Evolutionary conservation across 2,888 invertebrate species (phyloP).

Genomic region (Leptothorax acervorum): DNA sequence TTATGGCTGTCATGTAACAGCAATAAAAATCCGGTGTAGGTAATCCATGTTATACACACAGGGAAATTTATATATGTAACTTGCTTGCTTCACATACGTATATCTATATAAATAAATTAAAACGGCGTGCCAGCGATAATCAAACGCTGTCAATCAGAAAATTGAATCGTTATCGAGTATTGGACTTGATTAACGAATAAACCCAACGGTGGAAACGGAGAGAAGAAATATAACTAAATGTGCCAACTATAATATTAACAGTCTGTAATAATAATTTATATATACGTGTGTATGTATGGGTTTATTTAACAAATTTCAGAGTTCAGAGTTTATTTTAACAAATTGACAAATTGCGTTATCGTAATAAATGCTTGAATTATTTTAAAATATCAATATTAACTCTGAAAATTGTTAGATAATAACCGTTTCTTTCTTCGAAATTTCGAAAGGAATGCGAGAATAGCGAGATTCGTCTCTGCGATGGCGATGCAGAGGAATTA

Average conservation of each 20-base stretch:
- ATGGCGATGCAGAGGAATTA: background rate
- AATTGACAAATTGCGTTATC: background rate
- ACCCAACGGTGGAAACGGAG: background rate
- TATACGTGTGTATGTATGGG: too few relatives aligned
- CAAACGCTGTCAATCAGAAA: constrained; percentile 38
- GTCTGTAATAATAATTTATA: constrained; percentile 1
- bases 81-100: background rate
- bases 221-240: background rate
- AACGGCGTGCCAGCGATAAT: background rate
- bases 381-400: background rate
- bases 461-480: background rate
- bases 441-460: background rate
- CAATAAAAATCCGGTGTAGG: constrained; percentile 1
- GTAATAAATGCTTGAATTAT: background rate
- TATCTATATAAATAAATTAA: constrained; percentile 7
- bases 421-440: background rate
- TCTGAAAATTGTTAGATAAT: background rate
- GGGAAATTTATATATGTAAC: constrained; percentile 8
- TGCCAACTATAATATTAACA: background rate
- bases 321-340: background rate
- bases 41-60: background rate
- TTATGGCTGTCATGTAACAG: constrained; percentile 17
- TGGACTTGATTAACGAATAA: constrained; percentile 35
- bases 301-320: background rate
- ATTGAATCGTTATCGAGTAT: constrained; percentile 48